These are phyloP conservation scores for Malthinus seriepunctatus DNA, from an alignment of 2,888 invertebrate genomes.

Conservation along the genomic window DNA sequence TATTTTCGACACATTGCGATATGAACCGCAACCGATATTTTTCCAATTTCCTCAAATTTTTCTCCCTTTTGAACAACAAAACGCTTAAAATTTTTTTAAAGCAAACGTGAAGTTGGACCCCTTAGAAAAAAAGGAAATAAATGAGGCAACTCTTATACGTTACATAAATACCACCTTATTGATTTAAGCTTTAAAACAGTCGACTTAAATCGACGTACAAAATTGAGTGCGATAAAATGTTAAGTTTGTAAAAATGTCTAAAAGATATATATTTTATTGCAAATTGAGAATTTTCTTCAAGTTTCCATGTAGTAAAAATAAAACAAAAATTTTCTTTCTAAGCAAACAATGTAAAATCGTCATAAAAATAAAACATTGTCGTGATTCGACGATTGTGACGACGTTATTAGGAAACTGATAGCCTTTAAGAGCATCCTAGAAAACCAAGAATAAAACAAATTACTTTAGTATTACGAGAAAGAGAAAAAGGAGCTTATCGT, in stretches of 20 bases:
- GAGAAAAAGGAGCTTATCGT: slow-evolving; percentile 1
- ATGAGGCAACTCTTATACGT: slow-evolving; percentile 3
- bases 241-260: no score
- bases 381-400: slow-evolving; percentile 6
- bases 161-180: slow-evolving; percentile 5
- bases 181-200: slow-evolving; percentile 7
- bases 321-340: neutral
- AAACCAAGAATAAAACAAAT: slow-evolving; percentile 7
- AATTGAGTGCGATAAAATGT: no score
- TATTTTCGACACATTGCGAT: neutral
- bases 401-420: slow-evolving; percentile 4
- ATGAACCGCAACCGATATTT: neutral
- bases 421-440: slow-evolving; percentile 7
- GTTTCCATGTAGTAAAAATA: no score
- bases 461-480: slow-evolving; percentile 3
- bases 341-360: neutral
- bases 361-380: slow-evolving; percentile 4
- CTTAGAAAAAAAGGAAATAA: neutral
- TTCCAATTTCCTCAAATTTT: neutral
- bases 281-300: no score
- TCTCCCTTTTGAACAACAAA: no score
- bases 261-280: no score
- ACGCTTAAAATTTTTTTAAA: no score
- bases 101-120: neutral
- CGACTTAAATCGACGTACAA: no score